A percentile compares a stretch with the other conserved stretches of the same genome.
phyloP scores from a whole-genome alignment of 2,888 invertebrate species.

The Drosophila lutescens region DNA sequence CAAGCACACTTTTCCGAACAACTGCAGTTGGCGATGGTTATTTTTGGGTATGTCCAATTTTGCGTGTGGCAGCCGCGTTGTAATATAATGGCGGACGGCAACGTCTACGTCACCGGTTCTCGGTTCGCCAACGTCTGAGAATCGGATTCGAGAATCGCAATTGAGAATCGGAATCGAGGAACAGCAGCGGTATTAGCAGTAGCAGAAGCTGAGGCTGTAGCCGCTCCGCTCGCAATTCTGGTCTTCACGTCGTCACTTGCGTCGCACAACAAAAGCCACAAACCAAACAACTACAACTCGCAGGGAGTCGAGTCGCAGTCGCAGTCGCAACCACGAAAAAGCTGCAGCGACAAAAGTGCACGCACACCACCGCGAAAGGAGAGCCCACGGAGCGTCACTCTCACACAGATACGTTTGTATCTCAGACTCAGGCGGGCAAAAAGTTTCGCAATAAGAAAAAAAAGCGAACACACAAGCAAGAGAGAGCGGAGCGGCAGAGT shows the following conservation, averaged over 20 bases:
- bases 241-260: constrained; percentile 83
- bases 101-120: constrained; percentile 84
- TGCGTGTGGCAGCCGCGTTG: constrained; percentile 82
- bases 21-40: constrained; percentile 30
- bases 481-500: constrained; percentile 27
- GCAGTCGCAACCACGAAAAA: constrained; percentile 66
- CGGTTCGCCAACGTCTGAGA: constrained; percentile 77
- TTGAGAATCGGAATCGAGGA: constrained; percentile 12
- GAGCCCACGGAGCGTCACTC: constrained; percentile 54
- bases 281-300: constrained; percentile 78
- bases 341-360: constrained; percentile 78
- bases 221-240: constrained; percentile 58
- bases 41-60: constrained; percentile 39
- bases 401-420: constrained; percentile 46
- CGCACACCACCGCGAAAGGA: constrained; percentile 52
- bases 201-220: constrained; percentile 55
- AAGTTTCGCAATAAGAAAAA: constrained; percentile 65
- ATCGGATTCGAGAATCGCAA: constrained; percentile 2
- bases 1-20: constrained; percentile 26
- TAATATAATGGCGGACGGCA: constrained; percentile 84
- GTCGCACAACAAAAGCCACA: constrained; percentile 81
- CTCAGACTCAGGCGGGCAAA: constrained; percentile 55
- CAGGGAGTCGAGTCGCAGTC: constrained; percentile 52
- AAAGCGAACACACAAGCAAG: constrained; percentile 22
- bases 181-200: constrained; percentile 18